Percentiles rank a stretch among this genome's conserved stretches.
Evolutionary conservation across 2,888 invertebrate genomes (phyloP).

Genomic region (Synergus umbraculus): DNA sequence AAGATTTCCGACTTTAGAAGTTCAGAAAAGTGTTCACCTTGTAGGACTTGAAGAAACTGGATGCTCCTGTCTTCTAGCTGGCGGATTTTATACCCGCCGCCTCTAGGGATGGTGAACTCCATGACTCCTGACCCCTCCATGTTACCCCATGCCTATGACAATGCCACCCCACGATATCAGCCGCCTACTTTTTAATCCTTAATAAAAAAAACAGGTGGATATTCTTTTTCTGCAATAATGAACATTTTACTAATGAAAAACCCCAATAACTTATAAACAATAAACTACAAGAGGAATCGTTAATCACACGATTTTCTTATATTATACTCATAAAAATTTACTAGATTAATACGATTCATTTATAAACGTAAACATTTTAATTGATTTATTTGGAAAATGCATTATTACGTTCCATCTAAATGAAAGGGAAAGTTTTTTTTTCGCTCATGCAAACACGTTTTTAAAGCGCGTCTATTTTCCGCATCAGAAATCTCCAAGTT

Average conservation of each 20-base stretch:
- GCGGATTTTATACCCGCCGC: slow-evolving; percentile 68
- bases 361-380: no score
- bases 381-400: no score
- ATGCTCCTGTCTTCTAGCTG: slow-evolving; percentile 61
- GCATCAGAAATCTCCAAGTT: no score
- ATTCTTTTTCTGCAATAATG: not conserved
- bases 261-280: not conserved
- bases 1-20: not conserved
- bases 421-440: no score
- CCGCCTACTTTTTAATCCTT: not conserved
- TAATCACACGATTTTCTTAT: no score
- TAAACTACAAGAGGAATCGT: not conserved
- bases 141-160: slow-evolving; percentile 38
- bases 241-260: not conserved
- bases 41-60: slow-evolving; percentile 57
- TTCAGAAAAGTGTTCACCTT: not conserved
- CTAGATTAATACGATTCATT: no score
- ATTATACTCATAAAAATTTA: no score
- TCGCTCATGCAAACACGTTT: no score
- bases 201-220: not conserved
- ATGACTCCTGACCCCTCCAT: slow-evolving; percentile 41
- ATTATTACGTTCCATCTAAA: no score
- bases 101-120: slow-evolving; percentile 53
- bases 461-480: no score
- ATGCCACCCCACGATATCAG: not conserved